Evolutionary conservation across 2,113 vertebrate species (phyloP).

Genomic region (Terrapene triunguis): DNA sequence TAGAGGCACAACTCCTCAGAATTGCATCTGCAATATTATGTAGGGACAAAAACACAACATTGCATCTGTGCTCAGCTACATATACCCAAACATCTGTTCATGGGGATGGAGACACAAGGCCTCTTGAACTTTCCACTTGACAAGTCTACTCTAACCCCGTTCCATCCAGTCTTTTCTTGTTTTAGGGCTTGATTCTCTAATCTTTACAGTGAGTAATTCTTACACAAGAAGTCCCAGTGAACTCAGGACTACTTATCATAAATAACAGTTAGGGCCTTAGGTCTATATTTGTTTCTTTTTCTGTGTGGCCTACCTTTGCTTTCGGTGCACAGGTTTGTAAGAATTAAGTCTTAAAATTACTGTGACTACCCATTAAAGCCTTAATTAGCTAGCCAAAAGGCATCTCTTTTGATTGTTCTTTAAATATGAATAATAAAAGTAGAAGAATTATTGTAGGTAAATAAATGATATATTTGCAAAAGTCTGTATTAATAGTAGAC

Average conservation of each 20-base stretch:
- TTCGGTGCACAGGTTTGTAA: not conserved
- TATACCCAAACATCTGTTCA: not conserved
- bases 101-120: not conserved
- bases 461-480: not conserved
- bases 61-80: not conserved
- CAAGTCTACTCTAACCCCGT: not conserved
- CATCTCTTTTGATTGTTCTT: not conserved
- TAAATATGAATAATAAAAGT: not conserved
- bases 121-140: not conserved
- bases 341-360: not conserved
- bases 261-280: not conserved
- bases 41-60: not conserved
- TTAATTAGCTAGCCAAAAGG: not conserved
- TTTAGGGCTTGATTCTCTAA: not conserved
- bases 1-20: not conserved
- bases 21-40: not conserved
- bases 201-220: not conserved
- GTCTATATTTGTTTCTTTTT: no score
- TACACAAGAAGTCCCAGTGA: not conserved
- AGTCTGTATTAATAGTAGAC: not conserved
- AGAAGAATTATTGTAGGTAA: not conserved
- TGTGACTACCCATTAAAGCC: not conserved
- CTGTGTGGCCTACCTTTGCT: not conserved
- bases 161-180: not conserved
- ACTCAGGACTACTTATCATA: not conserved